A percentile compares a stretch with the other conserved stretches of the same genome.
phyloP scores from a whole-genome alignment of 64 coral and sea anemone genomes.

The Hydrozoanthus tunicans region DNA sequence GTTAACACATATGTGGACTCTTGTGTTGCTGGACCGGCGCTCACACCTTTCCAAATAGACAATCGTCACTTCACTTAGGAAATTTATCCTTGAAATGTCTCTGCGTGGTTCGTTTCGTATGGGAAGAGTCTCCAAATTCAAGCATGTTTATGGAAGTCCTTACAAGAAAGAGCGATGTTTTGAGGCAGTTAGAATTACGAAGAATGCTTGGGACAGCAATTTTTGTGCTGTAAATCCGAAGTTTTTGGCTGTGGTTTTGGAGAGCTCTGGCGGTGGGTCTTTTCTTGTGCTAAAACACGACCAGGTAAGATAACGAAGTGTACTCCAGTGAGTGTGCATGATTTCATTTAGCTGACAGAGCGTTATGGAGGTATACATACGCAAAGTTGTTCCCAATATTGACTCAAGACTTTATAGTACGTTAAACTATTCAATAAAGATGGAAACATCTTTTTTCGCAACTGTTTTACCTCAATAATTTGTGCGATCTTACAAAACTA shows the following conservation, averaged over 20 bases:
- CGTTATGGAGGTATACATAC: background rate
- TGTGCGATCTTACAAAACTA: background rate
- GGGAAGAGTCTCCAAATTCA: slow-evolving; percentile 83
- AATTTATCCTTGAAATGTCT: slow-evolving; percentile 66
- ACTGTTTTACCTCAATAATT: background rate
- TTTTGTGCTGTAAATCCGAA: slow-evolving; percentile 99
- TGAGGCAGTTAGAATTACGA: slow-evolving; percentile 85
- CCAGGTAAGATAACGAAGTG: slow-evolving; percentile 48
- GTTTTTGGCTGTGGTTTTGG: slow-evolving; percentile 94
- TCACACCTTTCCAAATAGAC: background rate
- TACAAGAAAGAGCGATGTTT: slow-evolving; percentile 91
- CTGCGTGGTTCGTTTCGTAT: slow-evolving; percentile 76
- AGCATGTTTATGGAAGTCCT: slow-evolving; percentile 93
- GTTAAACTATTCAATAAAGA: background rate
- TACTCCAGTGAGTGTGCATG: background rate
- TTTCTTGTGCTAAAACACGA: slow-evolving; percentile 90
- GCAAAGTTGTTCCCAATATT: background rate
- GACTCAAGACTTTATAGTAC: background rate
- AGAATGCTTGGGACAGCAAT: slow-evolving; percentile 90
- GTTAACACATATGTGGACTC: slow-evolving; percentile 45
- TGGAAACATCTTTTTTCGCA: background rate
- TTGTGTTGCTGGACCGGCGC: slow-evolving; percentile 11
- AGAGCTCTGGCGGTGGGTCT: slow-evolving; percentile 83
- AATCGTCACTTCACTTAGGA: background rate
- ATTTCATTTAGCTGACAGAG: background rate